Base-by-base conservation (phyloP, 2,888 invertebrate genomes). In the Eretmocerus hayati region DNA sequence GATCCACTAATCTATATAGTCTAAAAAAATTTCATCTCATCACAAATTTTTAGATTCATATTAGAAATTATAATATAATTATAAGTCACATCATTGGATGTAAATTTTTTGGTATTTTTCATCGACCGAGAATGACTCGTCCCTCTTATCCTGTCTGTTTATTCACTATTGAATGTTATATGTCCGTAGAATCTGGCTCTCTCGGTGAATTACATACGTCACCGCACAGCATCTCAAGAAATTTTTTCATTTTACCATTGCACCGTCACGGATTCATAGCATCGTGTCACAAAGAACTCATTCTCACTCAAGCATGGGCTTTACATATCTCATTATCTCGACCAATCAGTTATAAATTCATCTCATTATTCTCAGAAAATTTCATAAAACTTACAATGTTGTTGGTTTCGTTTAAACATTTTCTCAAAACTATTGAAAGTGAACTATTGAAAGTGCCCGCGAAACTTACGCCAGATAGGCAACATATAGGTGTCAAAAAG, bases 1-100 rank as follows among this genome's bases (percentile, higher is more conserved):
- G 66, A 69, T 65, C 71, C 71, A 70, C 70, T n/a, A 66, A 60
- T 71, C 65, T 67, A 60, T 63, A 60, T 44, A 62, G 56, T 65
- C 60, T 62, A 56, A 57, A 55, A 56, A 56, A 58, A 20, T 48
- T 48, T 60, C 59, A n/a, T n/a, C 56, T 48, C 52, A 53, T 57
- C 52, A 51, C 46, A 42, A 43, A 52, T 52, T 45, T 40, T 51
- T 54, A 50, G 46, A 41, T 45, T 46, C 58, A 47, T 63, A 64
- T 46, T 62, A 65, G 62, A 59, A 66, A 66, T 65, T 64, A 64
- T 61, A n/a, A n/a, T n/a, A n/a, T n/a, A 62, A 46, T 16, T 39
- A 46, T 53, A n/a, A 47, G 32, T 53, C 44, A 51, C 53, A 48
- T 54, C 51, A 42, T n/a, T 30, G 36, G 42, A 52, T 55, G 47